phyloP scores from a whole-genome alignment of 2,113 vertebrate genomes.

The Tapirus terrestris region DNA sequence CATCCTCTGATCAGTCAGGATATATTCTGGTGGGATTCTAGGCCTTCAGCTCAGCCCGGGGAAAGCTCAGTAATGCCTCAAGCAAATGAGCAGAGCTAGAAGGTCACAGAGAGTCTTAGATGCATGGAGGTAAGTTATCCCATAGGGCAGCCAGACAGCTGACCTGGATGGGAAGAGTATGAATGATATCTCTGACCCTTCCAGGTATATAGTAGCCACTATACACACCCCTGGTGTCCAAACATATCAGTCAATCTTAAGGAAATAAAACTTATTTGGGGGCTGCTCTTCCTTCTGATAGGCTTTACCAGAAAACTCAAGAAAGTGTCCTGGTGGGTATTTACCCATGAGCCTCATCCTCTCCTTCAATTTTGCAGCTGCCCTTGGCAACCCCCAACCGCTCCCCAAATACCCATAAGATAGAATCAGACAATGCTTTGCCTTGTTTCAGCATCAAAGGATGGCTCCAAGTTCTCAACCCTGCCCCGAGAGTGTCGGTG shows the following conservation, averaged over 20 bases:
- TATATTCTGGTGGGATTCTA: not conserved
- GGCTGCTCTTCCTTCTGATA: constrained; percentile 36
- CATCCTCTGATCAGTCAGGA: not conserved
- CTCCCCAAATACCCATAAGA: constrained; percentile 71
- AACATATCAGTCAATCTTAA: fast-evolving
- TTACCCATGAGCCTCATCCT: not conserved
- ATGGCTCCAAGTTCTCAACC: constrained; percentile 71
- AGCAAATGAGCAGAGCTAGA: constrained; percentile 41
- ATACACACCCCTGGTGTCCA: not conserved
- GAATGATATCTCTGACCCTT: not conserved
- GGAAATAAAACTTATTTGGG: constrained; percentile 16
- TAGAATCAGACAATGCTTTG: constrained; percentile 87
- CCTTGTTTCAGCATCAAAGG: constrained; percentile 76
- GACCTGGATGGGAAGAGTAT: not conserved
- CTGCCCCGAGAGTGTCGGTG: fast-evolving
- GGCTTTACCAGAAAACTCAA: constrained; percentile 44
- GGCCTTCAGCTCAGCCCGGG: not conserved
- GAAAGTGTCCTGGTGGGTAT: not conserved
- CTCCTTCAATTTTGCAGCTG: not conserved
- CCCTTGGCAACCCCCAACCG: not conserved
- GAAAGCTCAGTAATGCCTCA: constrained; percentile 16
- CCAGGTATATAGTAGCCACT: not conserved
- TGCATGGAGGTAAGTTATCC: constrained; percentile 15
- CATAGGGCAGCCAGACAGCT: not conserved
- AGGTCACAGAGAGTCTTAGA: not conserved